These are phyloP conservation scores for Chrysocyon brachyurus DNA, from an alignment of 2,797 vertebrate species.

Conservation along the genomic window DNA sequence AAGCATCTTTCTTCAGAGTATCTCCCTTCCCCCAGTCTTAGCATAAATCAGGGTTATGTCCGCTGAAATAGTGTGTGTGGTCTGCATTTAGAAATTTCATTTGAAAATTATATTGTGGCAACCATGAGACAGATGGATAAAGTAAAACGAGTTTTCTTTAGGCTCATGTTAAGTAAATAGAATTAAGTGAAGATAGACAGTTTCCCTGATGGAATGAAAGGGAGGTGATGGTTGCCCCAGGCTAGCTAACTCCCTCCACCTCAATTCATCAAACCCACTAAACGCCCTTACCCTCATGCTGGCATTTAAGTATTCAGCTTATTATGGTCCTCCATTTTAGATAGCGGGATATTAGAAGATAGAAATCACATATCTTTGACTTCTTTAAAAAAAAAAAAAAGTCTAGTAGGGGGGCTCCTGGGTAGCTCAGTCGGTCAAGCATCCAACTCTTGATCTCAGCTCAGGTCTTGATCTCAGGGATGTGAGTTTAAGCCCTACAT, in stretches of 20 bases:
- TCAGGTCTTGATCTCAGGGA: neutral
- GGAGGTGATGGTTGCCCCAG: neutral
- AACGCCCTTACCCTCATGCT: neutral
- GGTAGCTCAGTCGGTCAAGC: neutral
- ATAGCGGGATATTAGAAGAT: neutral
- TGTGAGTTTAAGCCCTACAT: neutral
- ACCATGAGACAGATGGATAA: slow-evolving; percentile 75
- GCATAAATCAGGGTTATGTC: slow-evolving; percentile 75
- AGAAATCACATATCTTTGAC: slow-evolving; percentile 33
- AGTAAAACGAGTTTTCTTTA: slow-evolving; percentile 80
- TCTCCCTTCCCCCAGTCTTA: slow-evolving; percentile 46
- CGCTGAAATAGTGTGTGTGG: slow-evolving; percentile 80
- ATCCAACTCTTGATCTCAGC: neutral
- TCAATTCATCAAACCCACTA: slow-evolving; percentile 21
- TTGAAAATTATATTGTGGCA: slow-evolving; percentile 80
- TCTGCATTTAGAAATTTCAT: slow-evolving; percentile 79
- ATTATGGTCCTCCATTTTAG: neutral
- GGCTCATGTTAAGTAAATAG: slow-evolving; percentile 74
- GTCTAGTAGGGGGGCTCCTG: neutral
- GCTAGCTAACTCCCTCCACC: neutral
- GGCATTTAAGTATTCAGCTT: neutral
- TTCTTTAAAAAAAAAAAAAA: neutral
- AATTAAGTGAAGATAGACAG: slow-evolving; percentile 68
- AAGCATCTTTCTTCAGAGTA: slow-evolving; percentile 72
- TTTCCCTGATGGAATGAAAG: slow-evolving; percentile 66